Conservation (phyloP, 2,888 invertebrate genomes). For the Hypomecis punctinalis region DNA sequence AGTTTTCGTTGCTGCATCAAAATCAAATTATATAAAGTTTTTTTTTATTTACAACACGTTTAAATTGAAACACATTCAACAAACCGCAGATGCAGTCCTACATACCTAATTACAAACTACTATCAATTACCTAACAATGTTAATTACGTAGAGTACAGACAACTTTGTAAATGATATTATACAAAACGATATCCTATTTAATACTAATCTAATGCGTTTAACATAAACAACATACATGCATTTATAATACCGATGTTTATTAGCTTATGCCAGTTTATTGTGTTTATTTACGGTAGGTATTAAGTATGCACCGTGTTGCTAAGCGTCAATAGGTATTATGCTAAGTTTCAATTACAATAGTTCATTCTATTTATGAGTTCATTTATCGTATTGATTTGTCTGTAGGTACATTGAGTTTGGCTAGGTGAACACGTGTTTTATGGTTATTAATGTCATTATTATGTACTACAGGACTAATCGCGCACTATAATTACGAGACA, state of each 20-base stretch:
- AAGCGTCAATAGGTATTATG: not conserved
- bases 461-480: too few relatives aligned
- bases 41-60: not conserved
- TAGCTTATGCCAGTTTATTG: too few relatives aligned
- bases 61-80: not conserved
- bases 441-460: too few relatives aligned
- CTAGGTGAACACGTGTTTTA: not conserved
- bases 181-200: not conserved
- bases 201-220: not conserved
- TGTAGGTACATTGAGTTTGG: not conserved
- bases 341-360: not conserved
- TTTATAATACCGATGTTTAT: not conserved
- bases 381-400: slow-evolving; percentile 1
- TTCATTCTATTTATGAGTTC: not conserved
- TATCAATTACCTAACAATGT: not conserved
- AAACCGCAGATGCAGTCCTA: not conserved
- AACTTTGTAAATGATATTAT: not conserved
- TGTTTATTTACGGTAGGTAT: too few relatives aligned
- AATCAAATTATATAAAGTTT: not conserved
- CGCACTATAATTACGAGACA: too few relatives aligned
- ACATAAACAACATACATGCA: not conserved
- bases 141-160: too few relatives aligned
- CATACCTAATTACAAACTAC: not conserved
- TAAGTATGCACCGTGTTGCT: not conserved
- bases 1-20: not conserved